Percentiles rank a stretch among this genome's conserved stretches.
Evolutionary conservation across 1,140 invertebrate genomes (phyloP).

Genomic region (Tetraneura akinire): DNA sequence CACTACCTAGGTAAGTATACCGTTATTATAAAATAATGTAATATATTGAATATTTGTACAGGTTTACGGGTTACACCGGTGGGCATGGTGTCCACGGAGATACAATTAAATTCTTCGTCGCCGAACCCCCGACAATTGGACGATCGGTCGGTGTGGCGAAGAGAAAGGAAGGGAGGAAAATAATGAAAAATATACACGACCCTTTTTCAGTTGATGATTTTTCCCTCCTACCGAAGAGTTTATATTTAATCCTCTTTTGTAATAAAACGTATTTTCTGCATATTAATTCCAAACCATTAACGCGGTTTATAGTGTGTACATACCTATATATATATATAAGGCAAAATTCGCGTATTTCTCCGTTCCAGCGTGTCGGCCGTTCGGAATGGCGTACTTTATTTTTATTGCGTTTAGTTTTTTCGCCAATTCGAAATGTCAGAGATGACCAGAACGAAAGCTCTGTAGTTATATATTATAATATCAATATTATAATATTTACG

Average conservation of each 20-base stretch:
- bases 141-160: too few relatives aligned
- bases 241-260: conserved; percentile 46
- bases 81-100: not conserved
- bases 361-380: too few relatives aligned
- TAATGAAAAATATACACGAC: conserved; percentile 45
- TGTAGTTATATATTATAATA: not conserved
- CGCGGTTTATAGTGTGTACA: conserved; percentile 43
- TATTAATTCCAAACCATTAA: conserved; percentile 51
- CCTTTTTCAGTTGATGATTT: conserved; percentile 46
- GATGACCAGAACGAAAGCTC: conserved; percentile 10
- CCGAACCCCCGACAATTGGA: too few relatives aligned
- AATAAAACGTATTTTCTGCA: conserved; percentile 51
- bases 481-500: too few relatives aligned
- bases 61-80: not conserved
- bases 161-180: conserved; percentile 18
- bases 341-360: not conserved
- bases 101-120: conserved; percentile 29
- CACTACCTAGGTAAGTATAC: too few relatives aligned
- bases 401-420: conserved; percentile 25
- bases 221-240: conserved; percentile 9
- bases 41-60: not conserved
- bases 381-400: conserved; percentile 4
- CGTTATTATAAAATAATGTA: not conserved
- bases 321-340: not conserved
- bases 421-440: not conserved